Evolutionary conservation across 2,888 invertebrate genomes (phyloP), one percentile per base, ranked within the genome.

Genomic region (Mesorhabditis spiculigera): DNA sequence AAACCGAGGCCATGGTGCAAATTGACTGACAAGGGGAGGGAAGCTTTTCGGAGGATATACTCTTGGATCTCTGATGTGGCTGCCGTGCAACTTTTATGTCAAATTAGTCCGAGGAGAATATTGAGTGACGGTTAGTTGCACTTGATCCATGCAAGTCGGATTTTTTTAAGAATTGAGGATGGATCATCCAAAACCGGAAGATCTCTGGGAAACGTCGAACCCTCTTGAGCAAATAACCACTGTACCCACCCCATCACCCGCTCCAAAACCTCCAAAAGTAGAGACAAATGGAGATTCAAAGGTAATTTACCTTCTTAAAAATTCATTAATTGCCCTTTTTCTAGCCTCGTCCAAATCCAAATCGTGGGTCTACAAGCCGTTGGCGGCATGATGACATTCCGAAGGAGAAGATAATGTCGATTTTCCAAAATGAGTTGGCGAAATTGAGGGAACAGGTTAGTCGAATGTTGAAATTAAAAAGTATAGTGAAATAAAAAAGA

Each of bases 1-100:
- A 98, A 98, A 87, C 98, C 98, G 69, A 96, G 98, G 87, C 95
- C 95, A 13, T 98, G 98, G 98, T 95, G 96, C 89, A 97, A 97
- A 89, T 90, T 98, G 86, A 98, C 98, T 71, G 98, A 98, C 89
- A 98, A 98, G 71, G 98, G 98, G 50, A 90, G 97, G 70, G 98
- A 98, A 89, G 96, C 96, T 83, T 98, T 98, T 89, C 90, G 98
- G 86, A 96, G 97, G 89, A 98, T 98, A 95, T 95, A 96, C 89
- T 94, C 94, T 85, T 98, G 98, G 98, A 94, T 96, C 80, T 93
- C 93, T 87, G 97, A 97, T 89, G 95, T 96, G 87, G 92, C 93
- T 86, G 95, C 97, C 85, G 93, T 98, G 86, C 91, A 94, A 90
- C 91, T 96, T 84, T 91, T 98, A 87, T 97, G 98, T 89, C 93